Conservation (phyloP, 2,888 invertebrate genomes). For the Tachina lurida region DNA sequence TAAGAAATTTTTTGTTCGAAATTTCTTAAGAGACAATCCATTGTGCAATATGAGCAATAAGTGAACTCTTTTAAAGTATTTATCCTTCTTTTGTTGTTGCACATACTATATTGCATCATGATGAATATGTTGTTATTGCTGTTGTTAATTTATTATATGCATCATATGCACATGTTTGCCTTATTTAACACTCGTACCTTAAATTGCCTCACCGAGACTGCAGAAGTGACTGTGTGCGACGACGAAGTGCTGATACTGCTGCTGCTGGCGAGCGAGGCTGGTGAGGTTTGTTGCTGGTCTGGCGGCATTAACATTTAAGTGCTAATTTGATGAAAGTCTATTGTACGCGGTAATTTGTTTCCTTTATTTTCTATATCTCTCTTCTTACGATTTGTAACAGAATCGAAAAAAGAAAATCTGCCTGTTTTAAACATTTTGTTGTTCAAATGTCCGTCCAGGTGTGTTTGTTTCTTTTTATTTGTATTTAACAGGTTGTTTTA, state of each 20-base stretch:
- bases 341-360: conserved; percentile 73
- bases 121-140: conserved; percentile 1
- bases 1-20: not conserved
- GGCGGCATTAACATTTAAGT: conserved; percentile 78
- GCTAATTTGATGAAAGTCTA: conserved; percentile 81
- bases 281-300: conserved; percentile 8
- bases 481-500: conserved; percentile 48
- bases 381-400: conserved; percentile 58
- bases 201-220: conserved; percentile 10
- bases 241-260: not conserved
- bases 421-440: not conserved
- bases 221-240: conserved; percentile 3
- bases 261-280: conserved; percentile 3
- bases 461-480: conserved; percentile 17
- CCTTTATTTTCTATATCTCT: conserved; percentile 49
- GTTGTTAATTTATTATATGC: conserved; percentile 49
- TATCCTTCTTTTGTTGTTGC: conserved; percentile 21
- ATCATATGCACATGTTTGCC: conserved; percentile 43
- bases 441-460: not conserved
- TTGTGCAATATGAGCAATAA: conserved; percentile 23
- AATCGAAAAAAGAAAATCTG: conserved; percentile 4
- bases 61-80: conserved; percentile 14
- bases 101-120: not conserved
- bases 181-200: conserved; percentile 25
- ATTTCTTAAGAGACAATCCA: conserved; percentile 4